Percentiles rank a stretch among this genome's conserved stretches.
These are phyloP conservation scores for Papilio gigon DNA, from an alignment of 2,888 invertebrate species.

Conservation along the genomic window DNA sequence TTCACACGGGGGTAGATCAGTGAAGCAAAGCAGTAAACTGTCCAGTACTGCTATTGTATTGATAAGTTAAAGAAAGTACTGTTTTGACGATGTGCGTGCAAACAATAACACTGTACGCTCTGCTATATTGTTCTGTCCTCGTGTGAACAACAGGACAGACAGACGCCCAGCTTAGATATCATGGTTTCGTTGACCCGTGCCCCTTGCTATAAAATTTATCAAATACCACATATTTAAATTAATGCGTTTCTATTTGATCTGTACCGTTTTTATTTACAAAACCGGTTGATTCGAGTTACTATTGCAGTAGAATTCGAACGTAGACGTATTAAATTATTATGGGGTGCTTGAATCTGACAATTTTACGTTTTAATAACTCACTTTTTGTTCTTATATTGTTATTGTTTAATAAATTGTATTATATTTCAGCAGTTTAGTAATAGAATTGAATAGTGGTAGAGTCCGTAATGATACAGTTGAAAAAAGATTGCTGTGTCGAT, in stretches of 20 bases:
- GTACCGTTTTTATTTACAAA: conserved; percentile 23
- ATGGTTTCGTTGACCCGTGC: conserved; percentile 29
- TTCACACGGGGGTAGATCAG: neutral
- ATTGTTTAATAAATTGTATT: no score
- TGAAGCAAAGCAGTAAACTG: neutral
- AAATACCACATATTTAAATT: conserved; percentile 28
- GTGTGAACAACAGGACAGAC: neutral
- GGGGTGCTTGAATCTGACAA: conserved; percentile 16
- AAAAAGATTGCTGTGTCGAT: no score
- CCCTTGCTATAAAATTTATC: conserved; percentile 28
- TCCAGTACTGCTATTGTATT: no score
- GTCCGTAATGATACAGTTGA: no score
- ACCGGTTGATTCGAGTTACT: conserved; percentile 4
- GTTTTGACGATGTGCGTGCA: no score
- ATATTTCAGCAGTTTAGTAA: no score
- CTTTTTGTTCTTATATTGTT: no score
- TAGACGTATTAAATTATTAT: conserved; percentile 3
- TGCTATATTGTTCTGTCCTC: neutral
- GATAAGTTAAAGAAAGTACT: no score
- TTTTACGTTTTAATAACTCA: neutral
- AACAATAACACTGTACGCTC: neutral
- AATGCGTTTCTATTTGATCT: conserved; percentile 20
- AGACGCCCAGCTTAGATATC: conserved; percentile 4
- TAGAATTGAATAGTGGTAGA: no score
- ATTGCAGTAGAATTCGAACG: neutral